Conservation (phyloP, 2,113 vertebrate genomes). For the Arvicanthis niloticus region DNA sequence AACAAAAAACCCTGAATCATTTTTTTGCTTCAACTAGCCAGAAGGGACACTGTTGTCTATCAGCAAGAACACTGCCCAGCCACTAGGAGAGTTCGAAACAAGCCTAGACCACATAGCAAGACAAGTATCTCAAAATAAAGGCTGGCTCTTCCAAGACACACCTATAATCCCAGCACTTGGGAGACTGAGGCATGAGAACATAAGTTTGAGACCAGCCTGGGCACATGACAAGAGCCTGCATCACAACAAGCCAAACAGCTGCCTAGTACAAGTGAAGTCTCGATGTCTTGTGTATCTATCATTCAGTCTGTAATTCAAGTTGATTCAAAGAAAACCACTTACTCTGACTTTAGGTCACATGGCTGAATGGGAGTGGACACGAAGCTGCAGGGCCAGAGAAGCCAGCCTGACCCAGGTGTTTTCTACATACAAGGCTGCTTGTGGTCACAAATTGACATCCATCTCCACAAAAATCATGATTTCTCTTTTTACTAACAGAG, state of each 20-base stretch:
- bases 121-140: background rate
- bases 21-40: background rate
- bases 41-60: background rate
- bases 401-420: background rate
- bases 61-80: background rate
- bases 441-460: background rate
- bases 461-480: background rate
- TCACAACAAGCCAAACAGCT: background rate
- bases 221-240: background rate
- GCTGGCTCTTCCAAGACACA: background rate
- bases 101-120: background rate
- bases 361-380: background rate
- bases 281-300: fast-evolving
- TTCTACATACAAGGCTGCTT: background rate
- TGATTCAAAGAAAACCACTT: background rate
- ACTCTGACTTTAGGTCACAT: background rate
- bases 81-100: background rate
- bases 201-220: background rate
- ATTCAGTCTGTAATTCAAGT: background rate
- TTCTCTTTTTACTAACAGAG: conserved; percentile 26
- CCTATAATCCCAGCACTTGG: background rate
- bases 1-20: background rate
- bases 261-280: background rate
- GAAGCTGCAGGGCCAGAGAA: background rate
- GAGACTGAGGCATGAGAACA: background rate